Evolutionary conservation across 2,113 vertebrate species (phyloP).

Genomic region (Mesembrinibis cayennensis): DNA sequence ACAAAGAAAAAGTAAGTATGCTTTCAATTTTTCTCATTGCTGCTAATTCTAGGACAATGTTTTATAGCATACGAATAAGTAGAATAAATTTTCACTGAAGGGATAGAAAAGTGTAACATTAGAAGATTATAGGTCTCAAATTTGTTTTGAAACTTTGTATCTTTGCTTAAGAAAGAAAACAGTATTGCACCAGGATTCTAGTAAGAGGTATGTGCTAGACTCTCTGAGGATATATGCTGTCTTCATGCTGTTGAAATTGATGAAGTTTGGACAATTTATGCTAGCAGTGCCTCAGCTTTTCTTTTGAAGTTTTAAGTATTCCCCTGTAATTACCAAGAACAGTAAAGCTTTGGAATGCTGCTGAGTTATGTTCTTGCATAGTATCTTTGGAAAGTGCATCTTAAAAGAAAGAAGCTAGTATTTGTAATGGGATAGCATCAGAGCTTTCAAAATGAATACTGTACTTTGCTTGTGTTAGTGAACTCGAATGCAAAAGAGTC

Average conservation of each 20-base stretch:
- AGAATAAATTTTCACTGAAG: not conserved
- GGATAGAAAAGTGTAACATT: not conserved
- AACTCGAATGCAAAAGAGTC: not conserved
- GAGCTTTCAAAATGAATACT: not conserved
- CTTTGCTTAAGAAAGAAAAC: not conserved
- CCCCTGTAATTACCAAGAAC: not conserved
- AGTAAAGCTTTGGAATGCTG: not conserved
- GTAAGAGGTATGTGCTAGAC: not conserved
- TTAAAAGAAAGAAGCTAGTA: not conserved
- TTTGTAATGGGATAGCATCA: not conserved
- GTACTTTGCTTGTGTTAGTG: not conserved
- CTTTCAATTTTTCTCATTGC: not conserved
- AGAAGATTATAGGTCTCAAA: not conserved
- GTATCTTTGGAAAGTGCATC: not conserved
- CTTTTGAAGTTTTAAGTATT: not conserved
- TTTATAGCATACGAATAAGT: not conserved
- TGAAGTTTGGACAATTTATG: not conserved
- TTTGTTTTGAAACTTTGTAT: not conserved
- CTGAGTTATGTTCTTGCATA: not conserved
- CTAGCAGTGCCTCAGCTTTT: not conserved
- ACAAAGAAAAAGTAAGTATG: constrained; percentile 13
- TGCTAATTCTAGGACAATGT: not conserved
- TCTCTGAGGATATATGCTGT: not conserved
- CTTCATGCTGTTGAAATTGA: not conserved
- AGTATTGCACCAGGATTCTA: not conserved